Percentiles rank a stretch among this genome's conserved stretches.
These are phyloP conservation scores for Tauraco hartlaubi DNA, from an alignment of 2,797 vertebrate genomes.

Conservation along the genomic window DNA sequence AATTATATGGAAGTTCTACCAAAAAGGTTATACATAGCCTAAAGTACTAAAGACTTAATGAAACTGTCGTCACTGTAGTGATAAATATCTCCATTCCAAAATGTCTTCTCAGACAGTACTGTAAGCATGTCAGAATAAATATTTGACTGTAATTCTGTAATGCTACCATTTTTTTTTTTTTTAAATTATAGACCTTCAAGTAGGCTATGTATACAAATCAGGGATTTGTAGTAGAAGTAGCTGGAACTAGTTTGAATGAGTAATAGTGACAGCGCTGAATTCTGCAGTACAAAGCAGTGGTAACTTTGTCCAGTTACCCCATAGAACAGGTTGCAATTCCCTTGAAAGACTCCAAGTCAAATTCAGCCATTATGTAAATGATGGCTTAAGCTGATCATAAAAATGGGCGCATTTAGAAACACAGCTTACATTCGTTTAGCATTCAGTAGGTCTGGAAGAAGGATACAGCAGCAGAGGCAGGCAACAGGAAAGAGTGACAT, in stretches of 20 bases:
- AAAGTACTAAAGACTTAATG: slow-evolving; percentile 46
- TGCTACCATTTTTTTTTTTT: neutral
- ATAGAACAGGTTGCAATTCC: neutral
- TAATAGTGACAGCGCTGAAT: neutral
- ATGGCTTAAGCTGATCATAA: neutral
- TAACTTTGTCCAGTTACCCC: neutral
- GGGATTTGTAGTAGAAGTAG: neutral
- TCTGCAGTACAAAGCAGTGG: neutral
- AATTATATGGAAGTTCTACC: slow-evolving; percentile 21
- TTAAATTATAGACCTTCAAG: neutral
- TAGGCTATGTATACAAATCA: neutral
- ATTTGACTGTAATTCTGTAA: neutral
- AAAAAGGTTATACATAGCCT: slow-evolving; percentile 25
- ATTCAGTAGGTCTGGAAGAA: neutral
- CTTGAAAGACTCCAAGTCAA: neutral
- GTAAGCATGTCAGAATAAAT: slow-evolving; percentile 4
- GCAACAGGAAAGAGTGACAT: neutral
- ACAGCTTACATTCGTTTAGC: neutral
- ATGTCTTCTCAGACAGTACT: neutral
- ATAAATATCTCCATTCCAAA: slow-evolving; percentile 17
- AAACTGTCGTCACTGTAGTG: neutral
- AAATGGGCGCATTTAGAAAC: neutral
- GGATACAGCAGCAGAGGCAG: neutral
- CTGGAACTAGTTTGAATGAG: neutral
- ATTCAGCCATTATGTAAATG: neutral